These are phyloP conservation scores for Turdus rufiventris DNA, from an alignment of 2,113 vertebrate genomes.

Conservation along the genomic window DNA sequence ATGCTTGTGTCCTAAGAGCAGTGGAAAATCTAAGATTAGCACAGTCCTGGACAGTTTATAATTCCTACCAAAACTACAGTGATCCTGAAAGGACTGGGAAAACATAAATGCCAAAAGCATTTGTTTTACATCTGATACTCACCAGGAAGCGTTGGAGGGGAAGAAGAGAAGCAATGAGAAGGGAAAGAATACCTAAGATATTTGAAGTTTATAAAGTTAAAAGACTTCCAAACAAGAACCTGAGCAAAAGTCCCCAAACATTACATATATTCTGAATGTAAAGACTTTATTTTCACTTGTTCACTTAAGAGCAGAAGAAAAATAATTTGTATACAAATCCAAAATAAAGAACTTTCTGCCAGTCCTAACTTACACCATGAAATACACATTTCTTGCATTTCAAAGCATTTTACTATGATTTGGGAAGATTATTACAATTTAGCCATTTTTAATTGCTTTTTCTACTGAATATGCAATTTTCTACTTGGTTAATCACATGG, in stretches of 20 bases:
- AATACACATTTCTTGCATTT: background rate
- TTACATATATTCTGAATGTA: background rate
- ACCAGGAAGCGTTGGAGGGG: background rate
- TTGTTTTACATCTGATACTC: background rate
- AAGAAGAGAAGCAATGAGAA: background rate
- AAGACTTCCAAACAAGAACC: background rate
- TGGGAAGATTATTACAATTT: background rate
- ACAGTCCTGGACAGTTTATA: background rate
- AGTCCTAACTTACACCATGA: background rate
- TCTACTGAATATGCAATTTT: slow-evolving; percentile 6
- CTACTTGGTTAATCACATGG: slow-evolving; percentile 11
- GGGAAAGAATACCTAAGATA: background rate
- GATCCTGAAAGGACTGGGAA: background rate
- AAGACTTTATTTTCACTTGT: background rate
- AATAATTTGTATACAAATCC: background rate
- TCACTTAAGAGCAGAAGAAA: background rate
- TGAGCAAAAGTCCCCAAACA: background rate
- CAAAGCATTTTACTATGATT: background rate
- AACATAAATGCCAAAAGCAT: background rate
- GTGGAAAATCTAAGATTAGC: background rate
- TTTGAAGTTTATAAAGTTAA: background rate
- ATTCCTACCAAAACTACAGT: background rate
- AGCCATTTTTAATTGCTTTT: background rate
- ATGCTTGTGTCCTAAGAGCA: background rate
- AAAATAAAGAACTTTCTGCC: background rate